Conservation (phyloP, 2,888 invertebrate species). For the Pyrochroa serraticornis region DNA sequence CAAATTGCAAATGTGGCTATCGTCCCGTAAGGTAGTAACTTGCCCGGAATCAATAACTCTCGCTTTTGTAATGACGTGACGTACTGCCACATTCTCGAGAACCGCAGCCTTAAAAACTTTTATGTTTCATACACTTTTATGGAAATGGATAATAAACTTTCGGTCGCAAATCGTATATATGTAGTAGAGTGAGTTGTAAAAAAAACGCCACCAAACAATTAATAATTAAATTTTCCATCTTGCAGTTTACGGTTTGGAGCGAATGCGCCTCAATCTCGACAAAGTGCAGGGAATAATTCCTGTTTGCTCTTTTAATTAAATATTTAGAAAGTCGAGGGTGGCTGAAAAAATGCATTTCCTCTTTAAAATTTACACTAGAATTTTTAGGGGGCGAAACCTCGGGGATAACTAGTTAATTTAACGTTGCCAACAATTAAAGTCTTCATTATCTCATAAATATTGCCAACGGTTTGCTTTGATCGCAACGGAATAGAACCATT, state of each 20-base stretch:
- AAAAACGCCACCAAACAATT: slow-evolving; percentile 13
- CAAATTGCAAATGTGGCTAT: too few species aligned
- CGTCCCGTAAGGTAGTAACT: too few species aligned
- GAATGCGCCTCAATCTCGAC: slow-evolving; percentile 17
- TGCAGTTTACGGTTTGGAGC: slow-evolving; percentile 14
- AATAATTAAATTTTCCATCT: slow-evolving; percentile 30
- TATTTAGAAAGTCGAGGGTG: slow-evolving; percentile 24
- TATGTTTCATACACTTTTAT: too few species aligned
- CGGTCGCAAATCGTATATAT: too few species aligned
- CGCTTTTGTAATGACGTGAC: too few species aligned
- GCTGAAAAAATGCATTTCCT: slow-evolving; percentile 22
- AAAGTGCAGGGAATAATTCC: slow-evolving; percentile 34
- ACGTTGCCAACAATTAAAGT: slow-evolving; percentile 26
- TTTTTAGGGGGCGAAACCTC: not conserved
- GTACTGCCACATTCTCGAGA: too few species aligned
- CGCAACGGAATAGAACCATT: slow-evolving; percentile 3
- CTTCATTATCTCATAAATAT: slow-evolving; percentile 30
- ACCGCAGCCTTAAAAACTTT: too few species aligned
- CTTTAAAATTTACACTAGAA: slow-evolving; percentile 22
- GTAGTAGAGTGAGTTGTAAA: too few species aligned
- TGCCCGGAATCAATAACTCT: too few species aligned
- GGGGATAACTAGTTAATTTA: slow-evolving; percentile 6
- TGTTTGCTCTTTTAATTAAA: slow-evolving; percentile 33
- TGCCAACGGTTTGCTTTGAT: slow-evolving; percentile 23
- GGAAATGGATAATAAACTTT: too few species aligned